Base-by-base conservation (phyloP, 2,797 vertebrate species). In the Chelmon rostratus region DNA sequence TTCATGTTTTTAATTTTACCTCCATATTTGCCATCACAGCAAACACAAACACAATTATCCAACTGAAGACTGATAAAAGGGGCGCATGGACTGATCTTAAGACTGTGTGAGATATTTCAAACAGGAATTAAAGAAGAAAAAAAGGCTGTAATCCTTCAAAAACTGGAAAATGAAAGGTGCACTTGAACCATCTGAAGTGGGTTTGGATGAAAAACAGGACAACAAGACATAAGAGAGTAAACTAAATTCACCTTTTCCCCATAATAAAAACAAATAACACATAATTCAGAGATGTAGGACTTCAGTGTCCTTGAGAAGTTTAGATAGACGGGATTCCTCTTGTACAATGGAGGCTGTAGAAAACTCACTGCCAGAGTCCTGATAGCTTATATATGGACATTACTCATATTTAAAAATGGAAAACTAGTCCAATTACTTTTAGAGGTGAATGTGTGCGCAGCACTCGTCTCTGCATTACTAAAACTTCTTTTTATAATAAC, bases 251-350 rank as follows among this genome's bases (percentile, higher is more conserved):
- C 28, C 28, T 31, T 31, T 31, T 31, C 28, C 28, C 28, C 28
- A 31, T 28, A 31, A 31, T 31, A 31, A 31, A 28, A 31, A 31
- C 28, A 31, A 31, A 31, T 3, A 9, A 42, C 8, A 42, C 40
- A 42, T 13, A 5, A 9, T 42, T 42, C 13, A 9, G 13, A 9
- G 40, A 3, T 18, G 42, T 18, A 18, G 42, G 42, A 31, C 21
- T 23, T 59, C 57, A 59, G 19, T 8, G 57, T 38, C 57, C 57
- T 59, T 37, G 31, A 35, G 37, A 57, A 11, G 54, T 57, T 57
- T 21, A 4, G 21, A 19, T 19, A 18, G 33, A 59, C 40, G 12
- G 8, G 12, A 42, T 42, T 42, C 13, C 40, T 31, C 28, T 31
- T 31, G 31, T 31, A 31, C 2, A 31, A 28, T 3, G 28, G 31